Conservation (phyloP, 1,140 invertebrate species). For the Phortica variegata region DNA sequence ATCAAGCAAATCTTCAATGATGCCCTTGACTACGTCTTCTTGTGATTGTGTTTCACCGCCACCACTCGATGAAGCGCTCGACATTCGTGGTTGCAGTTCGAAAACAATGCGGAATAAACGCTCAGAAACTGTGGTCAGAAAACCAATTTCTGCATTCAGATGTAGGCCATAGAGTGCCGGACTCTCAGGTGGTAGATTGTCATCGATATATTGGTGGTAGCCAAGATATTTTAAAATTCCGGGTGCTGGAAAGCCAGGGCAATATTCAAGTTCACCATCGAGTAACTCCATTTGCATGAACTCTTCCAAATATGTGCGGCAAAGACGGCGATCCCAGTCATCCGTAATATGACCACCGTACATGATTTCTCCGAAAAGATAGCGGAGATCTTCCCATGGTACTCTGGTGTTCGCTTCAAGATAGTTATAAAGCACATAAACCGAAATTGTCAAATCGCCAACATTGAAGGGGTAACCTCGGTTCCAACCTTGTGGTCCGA, state of each 20-base stretch:
- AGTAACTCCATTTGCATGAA: conserved; percentile 84
- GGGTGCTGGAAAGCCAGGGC: conserved; percentile 79
- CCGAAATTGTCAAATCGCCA: conserved; percentile 90
- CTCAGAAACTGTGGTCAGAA: conserved; percentile 83
- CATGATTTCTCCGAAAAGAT: conserved; percentile 95
- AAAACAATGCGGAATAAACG: conserved; percentile 86
- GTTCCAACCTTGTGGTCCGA: conserved; percentile 95
- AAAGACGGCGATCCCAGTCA: conserved; percentile 89
- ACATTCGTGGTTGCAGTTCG: conserved; percentile 81
- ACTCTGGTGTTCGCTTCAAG: conserved; percentile 84
- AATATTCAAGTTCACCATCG: conserved; percentile 80
- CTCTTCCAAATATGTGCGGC: conserved; percentile 84
- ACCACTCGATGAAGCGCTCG: conserved; percentile 67
- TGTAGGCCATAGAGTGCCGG: conserved; percentile 90
- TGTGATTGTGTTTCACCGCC: conserved; percentile 65
- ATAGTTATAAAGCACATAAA: conserved; percentile 90
- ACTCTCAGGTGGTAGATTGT: conserved; percentile 81
- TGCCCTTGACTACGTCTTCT: conserved; percentile 81
- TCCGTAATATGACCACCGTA: conserved; percentile 96
- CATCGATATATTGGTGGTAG: conserved; percentile 90
- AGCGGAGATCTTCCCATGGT: conserved; percentile 90
- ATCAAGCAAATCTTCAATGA: conserved; percentile 86
- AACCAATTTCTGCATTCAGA: conserved; percentile 94
- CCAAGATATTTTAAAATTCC: conserved; percentile 82
- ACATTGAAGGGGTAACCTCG: conserved; percentile 75